Base-by-base conservation (phyloP, 1,140 invertebrate species). In the Magallana gigas region DNA sequence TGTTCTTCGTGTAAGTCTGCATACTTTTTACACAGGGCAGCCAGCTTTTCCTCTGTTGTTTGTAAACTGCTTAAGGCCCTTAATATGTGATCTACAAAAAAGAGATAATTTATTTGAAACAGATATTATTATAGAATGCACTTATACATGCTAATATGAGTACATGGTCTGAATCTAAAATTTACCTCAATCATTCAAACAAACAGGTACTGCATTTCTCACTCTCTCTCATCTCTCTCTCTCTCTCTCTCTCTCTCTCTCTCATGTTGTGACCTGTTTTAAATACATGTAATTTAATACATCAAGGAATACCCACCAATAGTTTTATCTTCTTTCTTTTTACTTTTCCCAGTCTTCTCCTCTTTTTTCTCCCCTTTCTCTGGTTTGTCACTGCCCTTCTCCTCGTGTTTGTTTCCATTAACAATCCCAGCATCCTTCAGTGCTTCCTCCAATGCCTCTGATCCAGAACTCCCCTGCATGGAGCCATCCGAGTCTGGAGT, bases 1-100 rank as follows among this genome's bases (percentile, higher is more conserved):
- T 97, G 97, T 81, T 97, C 97, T 92, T 98, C 97, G n/a, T 97
- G 95, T 8, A 97, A 94, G 91, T 98, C 97, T 56, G 96, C 95
- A 94, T 97, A 97, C 85, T 95, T 95, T 91, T 97, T 97, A 91
- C 97, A 97, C 85, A 98, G 95, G 11, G 96, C 94, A 48, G 96
- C 95, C 23, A 98, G 93, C 95, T 98, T 98, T 88, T 98, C 97
- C 91, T 98, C 97, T 1, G 96, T 90, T n/a, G 95, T 96, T 59
- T 96, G 94, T n/a, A 96, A 93, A 76, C 96, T 96, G 89, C 96
- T 96, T 1, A 98, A 93, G 5, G 96, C 96, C 95, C 97, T 97
- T 86, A 98, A 94, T 84, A 97, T 96, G 93, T 97, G 96, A 90
- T 97, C 97, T 95, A 86, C 2, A 88, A 86, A 87, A 88, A 48